Evolutionary conservation across 2,888 invertebrate species (phyloP), one percentile per base, ranked within the genome.

Genomic region (Idaea dimidiata): DNA sequence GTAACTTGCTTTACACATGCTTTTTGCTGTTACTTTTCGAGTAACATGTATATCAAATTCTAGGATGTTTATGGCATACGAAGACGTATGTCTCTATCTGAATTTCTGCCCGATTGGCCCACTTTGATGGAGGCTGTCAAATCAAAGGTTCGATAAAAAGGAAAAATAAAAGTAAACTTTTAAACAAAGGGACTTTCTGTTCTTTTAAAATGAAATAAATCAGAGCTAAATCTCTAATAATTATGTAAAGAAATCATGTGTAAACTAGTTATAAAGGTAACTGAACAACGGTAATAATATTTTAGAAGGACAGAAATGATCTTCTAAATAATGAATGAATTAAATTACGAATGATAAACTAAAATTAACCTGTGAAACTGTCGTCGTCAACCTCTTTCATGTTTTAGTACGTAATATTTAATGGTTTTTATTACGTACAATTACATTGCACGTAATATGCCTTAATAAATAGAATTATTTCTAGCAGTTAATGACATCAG

Each of bases 81-180:
- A 90, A 94, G 95, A 92, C 94, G 94, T 78, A 94, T 94, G 91
- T 94, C 94, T 90, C 93, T 95, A 74, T 93, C 93, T 83, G 95
- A 95, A 93, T 88, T 96, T 84, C 95, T 96, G 88, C 95, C 95
- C 80, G 96, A 96, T 93, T 96, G 96, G 96, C 96, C 96, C 82
- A 94, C 87, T 79, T 94, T 96, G 89, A 90, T 93, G 89, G 93
- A 93, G 88, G 89, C 93, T 91, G 93, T 93, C 86, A 94, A 93
- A 93, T 90, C 91, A 89, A 95, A 95, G 95, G 95, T 95, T 95
- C 94, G 95, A 90, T 93, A 86, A 91, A 87, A 84, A 80, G 81
- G 81, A 71, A 72, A 74, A 60, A 73, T 86, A 87, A 91, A 89
- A 82, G 71, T 78, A 82, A 76, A 82, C 67, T 60, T 66, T 76